A percentile compares a stretch with the other conserved stretches of the same genome.
Evolutionary conservation across 2,888 invertebrate genomes (phyloP).

Genomic region (Sinopyrophorus schimmeli): DNA sequence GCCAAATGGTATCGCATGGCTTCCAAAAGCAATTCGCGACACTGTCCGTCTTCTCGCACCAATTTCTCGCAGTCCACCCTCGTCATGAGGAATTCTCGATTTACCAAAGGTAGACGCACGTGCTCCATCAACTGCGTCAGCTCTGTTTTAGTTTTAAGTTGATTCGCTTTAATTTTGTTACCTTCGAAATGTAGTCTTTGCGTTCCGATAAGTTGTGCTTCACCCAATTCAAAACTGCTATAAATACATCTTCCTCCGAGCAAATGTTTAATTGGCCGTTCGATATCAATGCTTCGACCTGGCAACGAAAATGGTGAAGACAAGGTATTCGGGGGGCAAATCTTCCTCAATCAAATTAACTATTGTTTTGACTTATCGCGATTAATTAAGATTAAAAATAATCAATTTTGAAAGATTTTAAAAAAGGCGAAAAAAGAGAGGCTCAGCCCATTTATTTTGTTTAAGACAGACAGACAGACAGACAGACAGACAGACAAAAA

Average conservation of each 20-base stretch:
- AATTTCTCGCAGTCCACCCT: conserved; percentile 68
- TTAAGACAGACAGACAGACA: too few relatives aligned
- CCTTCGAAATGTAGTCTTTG: conserved; percentile 62
- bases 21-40: conserved; percentile 67
- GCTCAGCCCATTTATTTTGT: too few relatives aligned
- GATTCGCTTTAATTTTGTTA: too few relatives aligned
- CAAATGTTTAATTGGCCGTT: conserved; percentile 69
- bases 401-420: too few relatives aligned
- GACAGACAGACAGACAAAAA: too few relatives aligned
- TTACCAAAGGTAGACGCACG: conserved; percentile 65
- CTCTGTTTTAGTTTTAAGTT: too few relatives aligned
- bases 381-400: too few relatives aligned
- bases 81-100: conserved; percentile 68
- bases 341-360: too few relatives aligned
- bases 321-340: too few relatives aligned
- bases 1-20: conserved; percentile 73
- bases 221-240: conserved; percentile 69
- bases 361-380: too few relatives aligned
- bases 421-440: too few relatives aligned
- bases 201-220: conserved; percentile 66
- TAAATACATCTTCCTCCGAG: conserved; percentile 69
- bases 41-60: conserved; percentile 65
- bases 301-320: too few relatives aligned
- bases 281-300: conserved; percentile 68
- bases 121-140: conserved; percentile 64